phyloP scores from a whole-genome alignment of 2,888 invertebrate genomes.

The Zonitis immaculata region DNA sequence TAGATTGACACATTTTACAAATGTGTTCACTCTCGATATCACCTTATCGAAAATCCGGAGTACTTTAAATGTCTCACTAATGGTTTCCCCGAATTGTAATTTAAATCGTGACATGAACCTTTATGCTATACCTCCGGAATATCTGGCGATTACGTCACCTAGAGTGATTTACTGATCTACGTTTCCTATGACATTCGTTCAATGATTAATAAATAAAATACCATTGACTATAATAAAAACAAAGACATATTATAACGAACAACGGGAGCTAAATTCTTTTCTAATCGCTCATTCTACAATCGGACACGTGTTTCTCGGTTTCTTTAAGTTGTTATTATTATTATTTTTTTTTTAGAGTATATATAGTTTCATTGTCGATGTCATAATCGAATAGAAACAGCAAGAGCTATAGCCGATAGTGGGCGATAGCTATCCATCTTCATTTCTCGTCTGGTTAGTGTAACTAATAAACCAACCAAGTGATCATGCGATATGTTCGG shows the following conservation, averaged over 20 bases:
- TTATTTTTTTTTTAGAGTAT: neutral
- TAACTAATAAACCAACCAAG: neutral
- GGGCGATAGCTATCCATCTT: neutral
- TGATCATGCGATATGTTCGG: neutral
- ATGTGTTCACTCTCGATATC: slow-evolving; percentile 13
- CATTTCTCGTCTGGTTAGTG: neutral
- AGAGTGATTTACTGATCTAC: slow-evolving; percentile 29
- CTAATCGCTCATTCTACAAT: no score
- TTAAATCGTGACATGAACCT: slow-evolving; percentile 31
- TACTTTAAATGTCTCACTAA: slow-evolving; percentile 24
- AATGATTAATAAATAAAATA: slow-evolving; percentile 19
- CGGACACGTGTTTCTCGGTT: neutral
- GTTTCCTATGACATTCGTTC: slow-evolving; percentile 19
- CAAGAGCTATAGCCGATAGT: neutral
- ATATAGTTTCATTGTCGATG: neutral
- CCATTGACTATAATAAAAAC: slow-evolving; percentile 11
- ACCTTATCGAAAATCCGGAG: slow-evolving; percentile 21
- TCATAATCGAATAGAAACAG: neutral
- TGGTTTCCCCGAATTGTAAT: slow-evolving; percentile 30
- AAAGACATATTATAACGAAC: neutral
- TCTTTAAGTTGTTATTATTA: neutral
- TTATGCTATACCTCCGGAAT: slow-evolving; percentile 29
- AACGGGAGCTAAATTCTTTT: no score
- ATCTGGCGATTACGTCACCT: slow-evolving; percentile 32
- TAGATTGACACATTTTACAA: slow-evolving; percentile 10